Percentiles rank a stretch among this genome's conserved stretches.
Conservation (phyloP, 2,113 vertebrate species). For the Haemorhous mexicanus region DNA sequence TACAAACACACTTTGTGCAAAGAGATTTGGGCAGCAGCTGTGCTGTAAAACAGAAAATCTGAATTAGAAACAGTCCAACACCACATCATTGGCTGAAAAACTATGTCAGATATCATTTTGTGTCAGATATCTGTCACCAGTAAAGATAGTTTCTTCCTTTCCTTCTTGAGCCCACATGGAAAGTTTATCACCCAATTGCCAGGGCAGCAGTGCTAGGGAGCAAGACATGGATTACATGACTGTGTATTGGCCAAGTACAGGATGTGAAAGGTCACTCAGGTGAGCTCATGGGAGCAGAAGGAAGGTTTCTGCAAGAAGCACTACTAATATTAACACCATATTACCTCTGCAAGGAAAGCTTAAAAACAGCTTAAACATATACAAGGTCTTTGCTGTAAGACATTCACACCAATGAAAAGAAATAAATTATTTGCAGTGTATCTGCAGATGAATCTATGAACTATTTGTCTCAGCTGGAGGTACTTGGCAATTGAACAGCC, state of each 20-base stretch:
- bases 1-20: conserved; percentile 90
- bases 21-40: conserved; percentile 91
- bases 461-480: neutral
- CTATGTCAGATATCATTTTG: neutral
- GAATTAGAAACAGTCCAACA: neutral
- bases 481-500: neutral
- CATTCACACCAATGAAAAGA: neutral
- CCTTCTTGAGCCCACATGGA: neutral
- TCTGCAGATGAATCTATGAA: neutral
- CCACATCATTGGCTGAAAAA: rapidly evolving
- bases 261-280: neutral
- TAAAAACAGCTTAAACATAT: neutral
- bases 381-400: neutral
- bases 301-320: neutral
- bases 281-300: neutral
- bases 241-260: neutral
- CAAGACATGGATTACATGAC: neutral
- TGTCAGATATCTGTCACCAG: neutral
- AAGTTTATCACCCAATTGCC: neutral
- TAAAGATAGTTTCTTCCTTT: neutral
- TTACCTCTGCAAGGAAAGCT: neutral
- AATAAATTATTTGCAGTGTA: neutral
- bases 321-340: neutral
- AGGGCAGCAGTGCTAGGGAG: neutral
- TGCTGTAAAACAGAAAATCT: conserved; percentile 77